These are phyloP conservation scores for Nyctibius grandis DNA, from an alignment of 2,797 vertebrate genomes.

Conservation along the genomic window DNA sequence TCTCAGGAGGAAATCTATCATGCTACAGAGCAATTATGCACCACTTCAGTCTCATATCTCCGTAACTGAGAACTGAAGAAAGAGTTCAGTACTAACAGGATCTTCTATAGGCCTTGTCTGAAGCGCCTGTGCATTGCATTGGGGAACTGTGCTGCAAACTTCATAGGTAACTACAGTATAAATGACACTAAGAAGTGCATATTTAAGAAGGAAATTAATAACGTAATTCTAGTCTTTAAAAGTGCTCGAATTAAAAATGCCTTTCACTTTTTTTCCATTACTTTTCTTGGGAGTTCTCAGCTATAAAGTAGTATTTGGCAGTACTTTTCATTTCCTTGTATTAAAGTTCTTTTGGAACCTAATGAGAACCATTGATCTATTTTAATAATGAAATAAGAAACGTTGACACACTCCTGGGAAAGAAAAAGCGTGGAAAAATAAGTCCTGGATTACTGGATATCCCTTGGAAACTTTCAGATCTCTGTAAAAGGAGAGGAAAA, in stretches of 20 bases:
- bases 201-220: not conserved
- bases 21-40: not conserved
- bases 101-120: not conserved
- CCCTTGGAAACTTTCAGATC: not conserved
- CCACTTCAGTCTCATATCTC: not conserved
- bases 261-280: not conserved
- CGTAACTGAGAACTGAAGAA: not conserved
- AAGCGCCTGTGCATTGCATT: not conserved
- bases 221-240: not conserved
- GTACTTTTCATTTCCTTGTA: not conserved
- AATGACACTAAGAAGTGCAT: not conserved
- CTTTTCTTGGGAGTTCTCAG: not conserved
- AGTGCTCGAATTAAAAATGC: not conserved
- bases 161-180: not conserved
- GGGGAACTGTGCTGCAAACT: not conserved
- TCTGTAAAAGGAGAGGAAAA: not conserved
- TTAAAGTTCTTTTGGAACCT: not conserved
- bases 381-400: not conserved
- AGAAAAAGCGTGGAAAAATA: not conserved
- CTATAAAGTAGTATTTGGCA: not conserved
- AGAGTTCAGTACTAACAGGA: not conserved
- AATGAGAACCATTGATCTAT: not conserved
- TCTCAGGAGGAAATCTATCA: not conserved
- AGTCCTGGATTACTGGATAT: not conserved
- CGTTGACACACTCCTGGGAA: not conserved